Percentiles rank a stretch among this genome's conserved stretches.
Evolutionary conservation across 2,113 vertebrate genomes (phyloP).

Genomic region (Cathartes aura): DNA sequence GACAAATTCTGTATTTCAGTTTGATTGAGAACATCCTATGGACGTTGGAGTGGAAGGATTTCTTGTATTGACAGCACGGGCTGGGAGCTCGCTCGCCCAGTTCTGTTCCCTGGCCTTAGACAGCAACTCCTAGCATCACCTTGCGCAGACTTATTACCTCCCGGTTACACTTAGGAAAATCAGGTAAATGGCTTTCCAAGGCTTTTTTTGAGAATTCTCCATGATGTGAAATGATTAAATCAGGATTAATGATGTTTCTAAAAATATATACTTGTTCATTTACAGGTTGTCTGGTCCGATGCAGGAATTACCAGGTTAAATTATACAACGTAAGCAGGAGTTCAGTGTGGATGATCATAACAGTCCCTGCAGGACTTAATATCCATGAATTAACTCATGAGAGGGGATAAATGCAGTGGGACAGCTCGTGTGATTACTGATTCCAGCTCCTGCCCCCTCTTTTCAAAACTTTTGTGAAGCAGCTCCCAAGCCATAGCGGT

Average conservation of each 20-base stretch:
- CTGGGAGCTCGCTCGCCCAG: rapidly evolving
- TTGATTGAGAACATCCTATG: not conserved
- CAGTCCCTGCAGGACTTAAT: not conserved
- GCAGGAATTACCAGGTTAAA: not conserved
- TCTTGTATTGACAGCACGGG: not conserved
- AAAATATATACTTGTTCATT: not conserved
- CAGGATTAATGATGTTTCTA: not conserved
- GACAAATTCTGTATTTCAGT: not conserved
- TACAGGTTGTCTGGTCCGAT: rapidly evolving
- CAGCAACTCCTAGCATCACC: not conserved
- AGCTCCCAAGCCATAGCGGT: not conserved
- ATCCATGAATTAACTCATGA: not conserved
- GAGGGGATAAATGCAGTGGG: not conserved
- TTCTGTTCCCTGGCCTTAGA: not conserved
- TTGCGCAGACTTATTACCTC: not conserved
- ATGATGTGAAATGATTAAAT: not conserved
- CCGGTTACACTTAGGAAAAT: not conserved
- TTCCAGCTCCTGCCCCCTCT: not conserved
- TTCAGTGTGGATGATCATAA: not conserved
- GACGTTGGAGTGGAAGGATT: not conserved
- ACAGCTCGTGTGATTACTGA: not conserved
- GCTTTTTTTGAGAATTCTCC: not conserved
- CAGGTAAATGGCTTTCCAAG: not conserved
- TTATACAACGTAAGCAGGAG: not conserved
- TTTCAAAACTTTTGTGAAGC: not conserved